Evolutionary conservation across 2,888 invertebrate species (phyloP).

Genomic region (Hipparchia semele): DNA sequence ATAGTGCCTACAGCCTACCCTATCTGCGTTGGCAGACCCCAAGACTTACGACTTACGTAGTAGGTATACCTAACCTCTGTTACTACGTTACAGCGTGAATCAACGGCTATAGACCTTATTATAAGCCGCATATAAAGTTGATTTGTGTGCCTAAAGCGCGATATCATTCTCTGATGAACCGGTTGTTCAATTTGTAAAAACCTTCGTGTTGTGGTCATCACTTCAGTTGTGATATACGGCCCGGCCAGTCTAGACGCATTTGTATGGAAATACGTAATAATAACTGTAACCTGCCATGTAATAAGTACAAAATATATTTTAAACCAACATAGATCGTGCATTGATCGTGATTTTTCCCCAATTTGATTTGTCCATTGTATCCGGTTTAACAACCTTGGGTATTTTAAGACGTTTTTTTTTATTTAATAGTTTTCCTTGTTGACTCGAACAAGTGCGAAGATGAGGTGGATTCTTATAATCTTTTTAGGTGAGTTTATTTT

Average conservation of each 20-base stretch:
- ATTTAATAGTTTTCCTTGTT: constrained; percentile 59
- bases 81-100: background rate
- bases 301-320: constrained; percentile 1
- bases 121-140: constrained; percentile 14
- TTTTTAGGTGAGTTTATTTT: constrained; percentile 63
- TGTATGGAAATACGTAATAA: constrained; percentile 5
- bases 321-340: constrained; percentile 5
- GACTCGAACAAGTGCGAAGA: constrained; percentile 50
- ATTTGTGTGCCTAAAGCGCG: constrained; percentile 31
- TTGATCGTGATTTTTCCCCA: constrained; percentile 17
- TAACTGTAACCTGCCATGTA: constrained; percentile 13
- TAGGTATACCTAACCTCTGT: background rate
- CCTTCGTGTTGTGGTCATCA: constrained; percentile 40
- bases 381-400: constrained; percentile 33
- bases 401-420: constrained; percentile 45
- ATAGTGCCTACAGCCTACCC: too few species aligned
- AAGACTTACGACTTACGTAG: background rate
- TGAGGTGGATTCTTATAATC: constrained; percentile 62
- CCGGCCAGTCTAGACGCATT: constrained; percentile 44
- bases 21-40: background rate
- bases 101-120: constrained; percentile 1
- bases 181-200: constrained; percentile 46
- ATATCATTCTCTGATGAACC: constrained; percentile 49
- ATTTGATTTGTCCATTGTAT: constrained; percentile 19
- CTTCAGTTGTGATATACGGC: constrained; percentile 48